These are phyloP conservation scores for Cistogaster globosa DNA, from an alignment of 2,888 invertebrate genomes.

Conservation along the genomic window DNA sequence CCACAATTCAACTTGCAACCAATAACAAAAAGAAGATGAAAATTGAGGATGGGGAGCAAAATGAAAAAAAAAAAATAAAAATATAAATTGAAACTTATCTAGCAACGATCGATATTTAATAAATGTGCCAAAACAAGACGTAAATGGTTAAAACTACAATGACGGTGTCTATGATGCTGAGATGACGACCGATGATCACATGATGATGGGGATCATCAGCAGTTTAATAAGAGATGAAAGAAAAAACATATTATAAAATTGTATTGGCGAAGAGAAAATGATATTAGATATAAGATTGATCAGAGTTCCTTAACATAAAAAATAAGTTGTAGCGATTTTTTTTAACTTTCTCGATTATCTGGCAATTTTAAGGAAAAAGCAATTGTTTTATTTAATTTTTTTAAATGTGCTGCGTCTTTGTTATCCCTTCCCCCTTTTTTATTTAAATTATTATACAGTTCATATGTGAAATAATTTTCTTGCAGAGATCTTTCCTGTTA, in stretches of 20 bases:
- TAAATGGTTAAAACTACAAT: constrained; percentile 66
- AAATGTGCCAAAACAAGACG: constrained; percentile 71
- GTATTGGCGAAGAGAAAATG: constrained; percentile 24
- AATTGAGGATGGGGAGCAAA: constrained; percentile 34
- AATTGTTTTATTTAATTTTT: too few relatives aligned
- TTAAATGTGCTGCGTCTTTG: too few relatives aligned
- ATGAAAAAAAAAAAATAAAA: neutral
- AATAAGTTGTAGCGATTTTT: too few relatives aligned
- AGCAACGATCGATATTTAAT: constrained; percentile 70
- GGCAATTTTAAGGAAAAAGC: too few relatives aligned
- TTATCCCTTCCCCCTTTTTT: too few relatives aligned
- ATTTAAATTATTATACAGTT: too few relatives aligned
- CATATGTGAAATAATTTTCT: too few relatives aligned
- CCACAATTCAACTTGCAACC: constrained; percentile 36
- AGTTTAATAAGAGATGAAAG: constrained; percentile 22
- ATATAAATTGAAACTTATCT: constrained; percentile 54
- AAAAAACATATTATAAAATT: neutral
- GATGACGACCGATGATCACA: constrained; percentile 55
- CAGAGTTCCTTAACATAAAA: neutral
- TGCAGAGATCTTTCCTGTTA: too few relatives aligned
- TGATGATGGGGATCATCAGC: constrained; percentile 55
- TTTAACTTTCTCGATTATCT: too few relatives aligned
- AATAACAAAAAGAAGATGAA: constrained; percentile 9
- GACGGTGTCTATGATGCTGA: constrained; percentile 63
- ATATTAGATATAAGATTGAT: neutral